Evolutionary conservation across 2,888 invertebrate genomes (phyloP), one percentile per base, ranked within the genome.

Genomic region (Sthenelais limicola): DNA sequence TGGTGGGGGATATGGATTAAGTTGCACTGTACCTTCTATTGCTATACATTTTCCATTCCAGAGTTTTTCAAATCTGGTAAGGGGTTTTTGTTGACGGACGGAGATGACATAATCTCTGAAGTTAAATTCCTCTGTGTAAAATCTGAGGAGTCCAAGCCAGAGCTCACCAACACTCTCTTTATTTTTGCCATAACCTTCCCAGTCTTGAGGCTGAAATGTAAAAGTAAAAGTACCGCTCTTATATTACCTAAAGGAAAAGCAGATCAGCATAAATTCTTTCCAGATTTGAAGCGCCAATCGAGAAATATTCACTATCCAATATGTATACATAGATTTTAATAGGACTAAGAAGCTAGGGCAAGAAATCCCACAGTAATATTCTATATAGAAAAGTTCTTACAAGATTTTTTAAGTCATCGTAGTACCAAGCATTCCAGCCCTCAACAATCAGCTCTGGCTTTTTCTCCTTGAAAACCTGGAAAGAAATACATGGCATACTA

Each of bases 1-100:
- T 43, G 24, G 15, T 7, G 52, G 9, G 3, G 58, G 3, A 28
- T 30, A n/a, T 30, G 5, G 74, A 56, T n/a, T n/a, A n/a, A n/a
- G n/a, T n/a, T n/a, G n/a, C n/a, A n/a, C n/a, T n/a, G n/a, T 78
- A 88, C 89, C 89, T 87, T 91, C 91, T 76, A 91, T 90, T 35
- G 90, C 90, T 68, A 91, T 86, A 62, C 88, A 87, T 67, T 87
- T 87, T 1, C 89, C 87, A 79, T 88, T 89, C 91, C 91, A 91
- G 33, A 89, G 84, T 81, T 91, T 91, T 73, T 90, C 90, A 79
- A 90, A 88, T 71, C 90, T 88, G 0, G 88, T 87, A 49, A 91
- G 82, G 0, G 85, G 85, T 35, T 84, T 82, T 4, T 78, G 81
- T 78, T 89, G 89, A 21, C 89, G 82, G 47, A 91, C 90, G 56